phyloP scores from a whole-genome alignment of 2,797 vertebrate species.

The Alauda arvensis region DNA sequence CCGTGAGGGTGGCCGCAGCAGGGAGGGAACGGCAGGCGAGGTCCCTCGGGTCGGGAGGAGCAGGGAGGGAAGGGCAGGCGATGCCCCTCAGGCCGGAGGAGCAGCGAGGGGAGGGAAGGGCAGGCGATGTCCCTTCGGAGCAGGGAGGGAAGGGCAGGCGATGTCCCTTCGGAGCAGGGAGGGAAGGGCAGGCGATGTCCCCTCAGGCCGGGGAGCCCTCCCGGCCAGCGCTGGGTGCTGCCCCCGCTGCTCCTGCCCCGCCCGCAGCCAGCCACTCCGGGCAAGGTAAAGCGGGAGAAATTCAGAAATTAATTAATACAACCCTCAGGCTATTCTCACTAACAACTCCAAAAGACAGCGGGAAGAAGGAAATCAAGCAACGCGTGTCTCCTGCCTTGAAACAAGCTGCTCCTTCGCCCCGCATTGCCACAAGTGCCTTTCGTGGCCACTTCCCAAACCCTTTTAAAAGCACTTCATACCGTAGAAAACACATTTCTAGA shows the following conservation, averaged over 20 bases:
- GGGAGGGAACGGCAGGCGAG: not conserved
- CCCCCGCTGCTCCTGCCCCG: not conserved
- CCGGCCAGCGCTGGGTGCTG: not conserved
- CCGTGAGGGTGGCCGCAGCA: not conserved
- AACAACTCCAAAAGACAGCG: not conserved
- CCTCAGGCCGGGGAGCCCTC: not conserved
- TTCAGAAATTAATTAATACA: not conserved
- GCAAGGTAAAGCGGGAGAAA: not conserved
- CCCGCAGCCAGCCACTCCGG: rapidly evolving
- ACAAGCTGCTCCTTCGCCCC: not conserved
- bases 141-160: not conserved
- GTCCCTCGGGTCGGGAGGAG: no score
- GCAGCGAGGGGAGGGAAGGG: not conserved
- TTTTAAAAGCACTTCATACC: not conserved
- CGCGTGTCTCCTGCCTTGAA: not conserved
- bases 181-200: not conserved
- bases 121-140: not conserved
- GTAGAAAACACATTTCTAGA: not conserved
- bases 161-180: not conserved
- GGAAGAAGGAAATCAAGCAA: rapidly evolving
- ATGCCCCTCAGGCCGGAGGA: no score
- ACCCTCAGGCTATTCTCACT: not conserved
- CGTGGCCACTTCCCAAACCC: not conserved
- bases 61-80: no score
- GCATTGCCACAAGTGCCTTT: not conserved